Evolutionary conservation across 2,113 vertebrate species (phyloP).

Genomic region (Triplophysa tibetana): DNA sequence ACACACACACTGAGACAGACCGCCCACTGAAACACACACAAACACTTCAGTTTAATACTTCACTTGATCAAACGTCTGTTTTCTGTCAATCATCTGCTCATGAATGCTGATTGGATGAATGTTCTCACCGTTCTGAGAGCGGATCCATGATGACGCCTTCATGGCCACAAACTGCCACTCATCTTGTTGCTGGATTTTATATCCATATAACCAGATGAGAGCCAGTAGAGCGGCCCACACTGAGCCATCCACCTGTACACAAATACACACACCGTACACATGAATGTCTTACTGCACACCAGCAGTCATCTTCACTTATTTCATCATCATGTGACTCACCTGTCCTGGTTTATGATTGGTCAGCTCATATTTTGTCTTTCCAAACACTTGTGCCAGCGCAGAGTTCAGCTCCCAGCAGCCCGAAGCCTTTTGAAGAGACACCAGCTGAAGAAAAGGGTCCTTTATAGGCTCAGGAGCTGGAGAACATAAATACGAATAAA

Average conservation of each 20-base stretch:
- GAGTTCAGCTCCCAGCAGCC: conserved; percentile 68
- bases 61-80: not conserved
- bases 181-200: conserved; percentile 61
- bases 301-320: conserved; percentile 40
- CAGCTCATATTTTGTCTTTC: conserved; percentile 54
- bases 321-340: conserved; percentile 59
- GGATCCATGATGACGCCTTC: conserved; percentile 73
- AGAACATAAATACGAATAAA: not conserved
- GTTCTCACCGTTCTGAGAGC: conserved; percentile 65
- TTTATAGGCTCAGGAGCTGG: not conserved
- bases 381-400: conserved; percentile 56
- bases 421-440: conserved; percentile 69
- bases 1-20: conserved; percentile 38
- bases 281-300: conserved; percentile 9
- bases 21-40: conserved; percentile 19
- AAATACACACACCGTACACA: conserved; percentile 33
- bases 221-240: conserved; percentile 81
- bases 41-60: not conserved
- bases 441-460: conserved; percentile 57
- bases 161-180: conserved; percentile 77
- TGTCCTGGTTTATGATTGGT: conserved; percentile 48
- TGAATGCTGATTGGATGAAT: not conserved
- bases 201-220: conserved; percentile 80
- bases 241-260: conserved; percentile 60
- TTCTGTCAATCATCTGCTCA: not conserved